phyloP scores from a whole-genome alignment of 2,888 invertebrate species.

The Campoplex capitator region DNA sequence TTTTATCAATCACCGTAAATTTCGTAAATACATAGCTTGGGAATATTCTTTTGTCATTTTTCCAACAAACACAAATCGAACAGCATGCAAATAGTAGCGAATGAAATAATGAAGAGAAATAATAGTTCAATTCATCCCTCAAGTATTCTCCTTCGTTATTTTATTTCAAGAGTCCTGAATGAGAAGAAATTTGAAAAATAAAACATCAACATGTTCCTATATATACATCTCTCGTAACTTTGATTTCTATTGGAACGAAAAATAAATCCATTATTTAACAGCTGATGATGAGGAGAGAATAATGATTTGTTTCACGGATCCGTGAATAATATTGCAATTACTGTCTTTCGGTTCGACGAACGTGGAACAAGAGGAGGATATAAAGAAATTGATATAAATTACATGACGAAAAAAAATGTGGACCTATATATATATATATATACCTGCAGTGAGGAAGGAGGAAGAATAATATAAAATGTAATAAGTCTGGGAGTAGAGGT shows the following conservation, averaged over 20 bases:
- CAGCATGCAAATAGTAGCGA: not conserved
- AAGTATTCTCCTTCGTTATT: not conserved
- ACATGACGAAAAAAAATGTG: not conserved
- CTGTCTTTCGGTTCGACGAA: constrained; percentile 53
- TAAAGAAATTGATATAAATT: constrained; percentile 36
- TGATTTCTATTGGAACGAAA: not conserved
- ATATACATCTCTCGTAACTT: constrained; percentile 1
- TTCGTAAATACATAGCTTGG: not conserved
- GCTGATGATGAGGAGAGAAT: constrained; percentile 28
- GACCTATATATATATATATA: not conserved
- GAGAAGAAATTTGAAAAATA: not conserved
- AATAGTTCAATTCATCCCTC: not conserved
- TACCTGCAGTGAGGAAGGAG: constrained; percentile 26
- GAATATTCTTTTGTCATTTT: not conserved
- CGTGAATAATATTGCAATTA: constrained; percentile 66
- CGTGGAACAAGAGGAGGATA: constrained; percentile 46
- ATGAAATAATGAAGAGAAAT: not conserved
- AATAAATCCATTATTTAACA: constrained; percentile 32
- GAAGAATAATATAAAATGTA: constrained; percentile 67
- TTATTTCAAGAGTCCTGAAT: not conserved
- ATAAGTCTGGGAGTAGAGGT: constrained; percentile 64
- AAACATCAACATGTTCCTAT: not conserved
- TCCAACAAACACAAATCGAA: not conserved
- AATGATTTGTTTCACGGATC: constrained; percentile 53
- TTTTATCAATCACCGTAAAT: not conserved